These are phyloP conservation scores for Phorcus lineatus DNA, from an alignment of 2,888 invertebrate species.

Conservation along the genomic window DNA sequence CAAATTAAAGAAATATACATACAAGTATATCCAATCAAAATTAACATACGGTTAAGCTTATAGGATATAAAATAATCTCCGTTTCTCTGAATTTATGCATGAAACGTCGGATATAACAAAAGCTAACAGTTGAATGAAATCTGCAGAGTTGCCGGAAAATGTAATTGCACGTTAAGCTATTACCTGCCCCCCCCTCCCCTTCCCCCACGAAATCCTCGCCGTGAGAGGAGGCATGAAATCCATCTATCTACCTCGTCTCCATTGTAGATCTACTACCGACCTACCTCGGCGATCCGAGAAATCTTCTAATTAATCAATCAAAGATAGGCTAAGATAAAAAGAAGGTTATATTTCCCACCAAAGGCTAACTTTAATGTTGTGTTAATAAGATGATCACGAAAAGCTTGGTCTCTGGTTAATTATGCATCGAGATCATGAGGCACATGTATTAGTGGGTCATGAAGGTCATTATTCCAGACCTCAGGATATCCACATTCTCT, in stretches of 20 bases:
- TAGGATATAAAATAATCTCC: no score
- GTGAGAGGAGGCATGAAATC: neutral
- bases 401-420: neutral
- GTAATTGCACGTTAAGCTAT: no score
- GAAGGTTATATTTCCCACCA: constrained; percentile 1
- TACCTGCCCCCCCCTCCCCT: neutral
- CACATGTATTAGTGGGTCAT: neutral
- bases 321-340: constrained; percentile 19
- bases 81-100: no score
- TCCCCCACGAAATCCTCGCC: neutral
- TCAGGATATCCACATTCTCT: no score
- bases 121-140: no score
- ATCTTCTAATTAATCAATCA: constrained; percentile 21
- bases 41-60: no score
- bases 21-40: no score
- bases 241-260: neutral
- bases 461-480: no score
- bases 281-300: constrained; percentile 9
- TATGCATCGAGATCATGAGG: neutral
- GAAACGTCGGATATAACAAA: no score
- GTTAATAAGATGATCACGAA: neutral
- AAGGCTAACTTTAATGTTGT: constrained; percentile 6
- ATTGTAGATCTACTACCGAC: neutral
- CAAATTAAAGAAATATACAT: no score
- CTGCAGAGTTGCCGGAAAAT: no score